Evolutionary conservation across 2,797 vertebrate genomes (phyloP), one percentile per base, ranked within the genome.

Genomic region (Monodelphis domestica): DNA sequence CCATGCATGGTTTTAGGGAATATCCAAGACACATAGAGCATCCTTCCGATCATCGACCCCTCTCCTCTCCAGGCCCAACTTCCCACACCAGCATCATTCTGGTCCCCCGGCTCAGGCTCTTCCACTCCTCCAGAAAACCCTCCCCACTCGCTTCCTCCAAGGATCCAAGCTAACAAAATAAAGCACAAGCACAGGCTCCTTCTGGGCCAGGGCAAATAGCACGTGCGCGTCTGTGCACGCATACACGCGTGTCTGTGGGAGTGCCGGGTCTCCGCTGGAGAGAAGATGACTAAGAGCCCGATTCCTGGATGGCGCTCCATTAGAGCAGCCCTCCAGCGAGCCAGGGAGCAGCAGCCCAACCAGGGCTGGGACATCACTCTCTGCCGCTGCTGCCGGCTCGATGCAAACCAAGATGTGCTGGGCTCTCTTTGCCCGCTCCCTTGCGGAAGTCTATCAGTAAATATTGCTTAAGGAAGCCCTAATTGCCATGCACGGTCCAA

Each of bases 401-500:
- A 87, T n/a, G 38, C 21, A 53, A 53, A 53, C 87, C 87, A 9
- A 93, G 90, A 56, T 78, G 89, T 53, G 95, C 88, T 52, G 84
- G 70, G 38, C 88, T 93, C 14, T 90, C 90, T 90, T 54, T 90
- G 94, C 45, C 2, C 7, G 29, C 57, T 95, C 93, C 96, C 84
- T 33, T 45, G 14, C 92, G 1, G 55, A 93, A 92, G 90, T n/a
- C 89, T 96, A 88, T 96, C 87, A 53, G 94, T 0, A 0, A 88
- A 28, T 0, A 5, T 0, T 0, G 52, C 70, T 94, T 91, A 89
- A 94, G 93, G 94, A 96, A 96, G 88, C 90, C 70, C 94, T 94
- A 89, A 54, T 52, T 95, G 50, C 59, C 94, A 90, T 95, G 91
- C 91, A 0, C 0, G 14, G 87, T 0, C 0, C 93, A 94, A 91